phyloP scores from a whole-genome alignment of 2,888 invertebrate species.

The Ochropleura plecta region DNA sequence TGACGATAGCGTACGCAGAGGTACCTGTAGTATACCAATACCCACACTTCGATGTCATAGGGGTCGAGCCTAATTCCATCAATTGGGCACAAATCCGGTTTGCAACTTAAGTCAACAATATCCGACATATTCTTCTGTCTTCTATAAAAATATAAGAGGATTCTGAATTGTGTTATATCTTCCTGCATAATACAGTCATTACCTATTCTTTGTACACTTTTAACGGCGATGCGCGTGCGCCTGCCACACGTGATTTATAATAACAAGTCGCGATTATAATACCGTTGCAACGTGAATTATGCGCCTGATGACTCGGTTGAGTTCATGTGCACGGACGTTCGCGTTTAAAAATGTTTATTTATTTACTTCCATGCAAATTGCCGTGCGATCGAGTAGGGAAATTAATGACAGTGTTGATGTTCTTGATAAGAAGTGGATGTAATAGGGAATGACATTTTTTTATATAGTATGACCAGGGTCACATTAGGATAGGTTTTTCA shows the following conservation, averaged over 20 bases:
- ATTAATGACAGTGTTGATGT: neutral
- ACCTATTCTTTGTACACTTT: conserved; percentile 20
- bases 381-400: neutral
- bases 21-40: too few relatives aligned
- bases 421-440: neutral
- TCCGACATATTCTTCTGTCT: neutral
- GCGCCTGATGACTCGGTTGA: conserved; percentile 13
- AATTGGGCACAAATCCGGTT: neutral
- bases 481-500: too few relatives aligned
- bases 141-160: neutral
- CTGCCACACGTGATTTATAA: conserved; percentile 58
- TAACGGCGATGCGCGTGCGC: conserved; percentile 42
- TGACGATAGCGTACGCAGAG: too few relatives aligned
- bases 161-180: neutral
- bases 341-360: conserved; percentile 32
- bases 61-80: neutral
- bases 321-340: conserved; percentile 3
- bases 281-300: conserved; percentile 50
- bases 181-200: neutral
- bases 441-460: neutral
- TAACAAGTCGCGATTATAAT: conserved; percentile 44
- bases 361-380: conserved; percentile 10
- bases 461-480: too few relatives aligned
- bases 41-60: neutral
- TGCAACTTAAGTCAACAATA: neutral